Conservation (phyloP, 2,797 vertebrate species). For the Molothrus ater region DNA sequence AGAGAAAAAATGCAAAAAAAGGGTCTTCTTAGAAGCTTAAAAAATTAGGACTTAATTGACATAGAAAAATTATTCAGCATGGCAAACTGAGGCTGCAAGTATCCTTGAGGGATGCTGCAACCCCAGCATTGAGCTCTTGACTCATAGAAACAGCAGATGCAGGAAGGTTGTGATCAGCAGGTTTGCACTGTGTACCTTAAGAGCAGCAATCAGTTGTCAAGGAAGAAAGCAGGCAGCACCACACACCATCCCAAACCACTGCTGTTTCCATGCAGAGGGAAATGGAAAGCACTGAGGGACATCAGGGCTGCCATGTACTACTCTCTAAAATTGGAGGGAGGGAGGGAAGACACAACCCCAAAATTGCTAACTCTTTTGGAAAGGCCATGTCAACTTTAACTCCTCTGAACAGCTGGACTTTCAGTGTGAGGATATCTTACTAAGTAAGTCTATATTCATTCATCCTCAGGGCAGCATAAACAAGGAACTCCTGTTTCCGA, state of each 20-base stretch:
- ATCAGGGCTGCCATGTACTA: not conserved
- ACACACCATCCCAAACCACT: not conserved
- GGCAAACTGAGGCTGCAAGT: not conserved
- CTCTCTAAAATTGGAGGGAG: not conserved
- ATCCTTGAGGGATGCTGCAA: not conserved
- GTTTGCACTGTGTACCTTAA: not conserved
- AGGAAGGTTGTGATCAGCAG: not conserved
- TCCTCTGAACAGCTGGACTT: not conserved
- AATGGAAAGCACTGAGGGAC: not conserved
- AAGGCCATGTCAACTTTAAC: not conserved
- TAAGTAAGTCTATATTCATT: not conserved
- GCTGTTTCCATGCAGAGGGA: not conserved
- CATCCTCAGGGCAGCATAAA: not conserved
- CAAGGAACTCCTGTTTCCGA: not conserved
- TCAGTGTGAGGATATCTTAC: not conserved
- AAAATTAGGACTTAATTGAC: not conserved
- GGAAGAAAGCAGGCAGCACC: not conserved
- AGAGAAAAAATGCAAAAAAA: not conserved
- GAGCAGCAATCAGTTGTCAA: not conserved
- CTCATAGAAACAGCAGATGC: not conserved
- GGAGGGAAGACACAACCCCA: not conserved
- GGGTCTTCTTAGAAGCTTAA: not conserved
- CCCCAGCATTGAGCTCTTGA: not conserved
- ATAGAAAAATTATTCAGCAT: not conserved
- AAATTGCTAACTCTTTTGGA: not conserved